Percentiles rank a stretch among this genome's conserved stretches.
Conservation (phyloP, 2,113 vertebrate species). For the Girardinichthys multiradiatus region DNA sequence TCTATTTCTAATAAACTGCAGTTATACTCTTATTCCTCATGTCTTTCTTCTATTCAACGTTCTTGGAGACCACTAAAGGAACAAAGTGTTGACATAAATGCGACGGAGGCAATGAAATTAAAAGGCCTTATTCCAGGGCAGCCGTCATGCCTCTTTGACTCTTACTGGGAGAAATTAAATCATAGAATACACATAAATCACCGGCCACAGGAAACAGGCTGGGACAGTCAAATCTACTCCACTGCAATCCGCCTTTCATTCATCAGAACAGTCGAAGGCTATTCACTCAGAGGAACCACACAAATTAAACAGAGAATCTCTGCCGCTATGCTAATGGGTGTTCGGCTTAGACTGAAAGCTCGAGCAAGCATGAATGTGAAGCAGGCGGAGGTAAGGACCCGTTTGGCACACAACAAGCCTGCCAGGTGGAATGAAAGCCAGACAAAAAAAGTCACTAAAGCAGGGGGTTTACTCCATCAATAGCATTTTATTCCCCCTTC, state of each 20-base stretch:
- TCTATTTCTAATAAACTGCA: slow-evolving; percentile 48
- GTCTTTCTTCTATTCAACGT: slow-evolving; percentile 31
- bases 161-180: slow-evolving; percentile 80
- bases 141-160: slow-evolving; percentile 73
- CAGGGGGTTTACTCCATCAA: no score
- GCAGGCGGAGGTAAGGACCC: slow-evolving; percentile 53
- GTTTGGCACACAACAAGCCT: slow-evolving; percentile 36
- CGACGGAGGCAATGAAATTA: slow-evolving; percentile 73
- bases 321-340: slow-evolving; percentile 61
- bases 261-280: slow-evolving; percentile 83
- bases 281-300: slow-evolving; percentile 61
- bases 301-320: slow-evolving; percentile 81
- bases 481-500: no score
- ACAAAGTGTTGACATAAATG: slow-evolving; percentile 71
- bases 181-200: slow-evolving; percentile 87
- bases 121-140: slow-evolving; percentile 73
- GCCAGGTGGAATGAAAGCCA: slow-evolving; percentile 38
- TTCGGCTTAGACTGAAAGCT: slow-evolving; percentile 25
- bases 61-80: slow-evolving; percentile 18
- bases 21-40: slow-evolving; percentile 23
- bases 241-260: slow-evolving; percentile 83
- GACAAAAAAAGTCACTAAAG: slow-evolving; percentile 50
- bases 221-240: slow-evolving; percentile 82
- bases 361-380: slow-evolving; percentile 71
- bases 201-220: slow-evolving; percentile 71